Conservation (phyloP, 2,888 invertebrate genomes). For the Odontomyia ornata region DNA sequence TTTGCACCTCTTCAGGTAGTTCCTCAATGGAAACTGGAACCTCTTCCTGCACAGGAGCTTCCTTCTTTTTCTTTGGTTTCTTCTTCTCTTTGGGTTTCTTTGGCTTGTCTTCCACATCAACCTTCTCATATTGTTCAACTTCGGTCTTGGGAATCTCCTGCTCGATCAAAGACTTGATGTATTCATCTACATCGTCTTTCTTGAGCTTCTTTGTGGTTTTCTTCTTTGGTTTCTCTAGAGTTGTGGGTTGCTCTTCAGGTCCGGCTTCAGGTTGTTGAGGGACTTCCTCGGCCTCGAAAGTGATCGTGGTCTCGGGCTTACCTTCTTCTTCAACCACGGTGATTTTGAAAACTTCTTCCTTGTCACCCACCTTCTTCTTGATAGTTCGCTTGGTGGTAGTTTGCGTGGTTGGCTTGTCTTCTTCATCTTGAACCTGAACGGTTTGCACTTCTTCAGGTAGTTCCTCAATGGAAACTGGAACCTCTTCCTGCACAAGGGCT, state of each 20-base stretch:
- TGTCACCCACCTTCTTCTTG: constrained; percentile 56
- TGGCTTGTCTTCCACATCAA: constrained; percentile 52
- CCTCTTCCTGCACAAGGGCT: constrained; percentile 1
- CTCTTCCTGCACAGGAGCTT: constrained; percentile 49
- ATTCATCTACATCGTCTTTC: constrained; percentile 58
- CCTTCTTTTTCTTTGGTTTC: constrained; percentile 50
- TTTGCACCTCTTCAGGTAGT: constrained; percentile 51
- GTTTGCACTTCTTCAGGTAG: constrained; percentile 51
- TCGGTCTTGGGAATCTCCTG: constrained; percentile 58
- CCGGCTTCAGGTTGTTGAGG: constrained; percentile 51
- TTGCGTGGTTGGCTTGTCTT: constrained; percentile 53
- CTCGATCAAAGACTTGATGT: constrained; percentile 54
- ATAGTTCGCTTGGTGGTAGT: constrained; percentile 58
- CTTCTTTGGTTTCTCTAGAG: constrained; percentile 53
- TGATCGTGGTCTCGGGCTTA: constrained; percentile 57
- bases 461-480: constrained; percentile 25
- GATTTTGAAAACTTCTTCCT: constrained; percentile 56
- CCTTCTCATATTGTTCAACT: constrained; percentile 33
- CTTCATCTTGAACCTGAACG: constrained; percentile 55
- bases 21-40: constrained; percentile 45
- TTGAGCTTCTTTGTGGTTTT: constrained; percentile 51
- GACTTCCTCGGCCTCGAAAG: constrained; percentile 50
- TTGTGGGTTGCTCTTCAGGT: constrained; percentile 53
- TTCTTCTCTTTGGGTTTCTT: constrained; percentile 56
- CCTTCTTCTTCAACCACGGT: constrained; percentile 58